phyloP scores from a whole-genome alignment of 2,888 invertebrate species.

The Luperina nickerlii region DNA sequence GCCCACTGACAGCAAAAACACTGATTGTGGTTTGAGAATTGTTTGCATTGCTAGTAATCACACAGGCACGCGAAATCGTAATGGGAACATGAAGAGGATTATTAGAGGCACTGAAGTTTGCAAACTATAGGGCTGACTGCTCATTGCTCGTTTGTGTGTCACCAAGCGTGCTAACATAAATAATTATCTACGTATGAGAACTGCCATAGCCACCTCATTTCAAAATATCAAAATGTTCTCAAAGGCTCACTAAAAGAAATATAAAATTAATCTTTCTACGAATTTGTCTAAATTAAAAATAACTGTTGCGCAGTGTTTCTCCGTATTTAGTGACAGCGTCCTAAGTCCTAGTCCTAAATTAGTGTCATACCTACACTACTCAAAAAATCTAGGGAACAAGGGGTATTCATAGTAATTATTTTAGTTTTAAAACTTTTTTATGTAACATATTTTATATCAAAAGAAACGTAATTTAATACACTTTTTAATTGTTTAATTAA shows the following conservation, averaged over 20 bases:
- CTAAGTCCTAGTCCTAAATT: constrained; percentile 15
- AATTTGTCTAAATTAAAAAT: constrained; percentile 34
- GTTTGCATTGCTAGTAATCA: constrained; percentile 57
- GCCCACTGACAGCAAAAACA: constrained; percentile 65
- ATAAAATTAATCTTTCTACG: constrained; percentile 30
- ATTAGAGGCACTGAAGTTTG: constrained; percentile 42
- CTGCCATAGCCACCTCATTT: constrained; percentile 8
- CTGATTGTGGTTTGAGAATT: constrained; percentile 65
- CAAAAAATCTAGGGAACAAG: no score
- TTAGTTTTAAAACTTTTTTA: no score
- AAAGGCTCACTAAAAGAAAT: constrained; percentile 1
- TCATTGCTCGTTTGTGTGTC: background rate
- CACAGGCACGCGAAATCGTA: constrained; percentile 42
- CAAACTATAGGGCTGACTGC: background rate
- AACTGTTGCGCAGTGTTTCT: constrained; percentile 31
- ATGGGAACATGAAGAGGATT: constrained; percentile 30
- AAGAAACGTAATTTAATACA: no score
- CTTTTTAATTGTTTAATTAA: no score
- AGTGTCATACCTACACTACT: constrained; percentile 1
- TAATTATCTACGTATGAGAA: background rate
- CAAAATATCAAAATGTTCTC: constrained; percentile 1
- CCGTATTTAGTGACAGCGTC: constrained; percentile 27
- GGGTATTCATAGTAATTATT: no score
- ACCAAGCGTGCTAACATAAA: background rate
- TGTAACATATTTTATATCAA: no score